A percentile compares a stretch with the other conserved stretches of the same genome.
Evolutionary conservation across 2,113 vertebrate species (phyloP).

Genomic region (Stictonetta naevosa): DNA sequence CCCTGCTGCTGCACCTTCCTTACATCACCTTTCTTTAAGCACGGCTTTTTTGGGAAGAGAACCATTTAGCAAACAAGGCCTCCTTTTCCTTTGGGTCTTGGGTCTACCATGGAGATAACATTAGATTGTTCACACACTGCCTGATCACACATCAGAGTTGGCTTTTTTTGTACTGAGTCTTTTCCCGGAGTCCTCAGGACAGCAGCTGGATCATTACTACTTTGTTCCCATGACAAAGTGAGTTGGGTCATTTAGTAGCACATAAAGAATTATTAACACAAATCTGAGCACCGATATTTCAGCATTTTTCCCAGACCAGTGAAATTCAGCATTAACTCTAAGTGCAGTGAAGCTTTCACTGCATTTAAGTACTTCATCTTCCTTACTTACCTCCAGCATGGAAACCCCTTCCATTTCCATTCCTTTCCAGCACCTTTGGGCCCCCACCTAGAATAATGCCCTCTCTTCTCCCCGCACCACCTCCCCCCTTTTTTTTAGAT

Average conservation of each 20-base stretch:
- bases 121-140: not conserved
- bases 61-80: not conserved
- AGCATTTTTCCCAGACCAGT: not conserved
- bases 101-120: not conserved
- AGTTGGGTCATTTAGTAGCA: not conserved
- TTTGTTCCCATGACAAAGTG: not conserved
- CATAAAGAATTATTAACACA: constrained; percentile 5
- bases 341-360: not conserved
- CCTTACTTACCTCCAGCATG: constrained; percentile 3
- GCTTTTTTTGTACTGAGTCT: not conserved
- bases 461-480: not conserved
- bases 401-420: not conserved
- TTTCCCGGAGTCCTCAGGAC: not conserved
- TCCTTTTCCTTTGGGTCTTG: not conserved
- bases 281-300: constrained; percentile 23
- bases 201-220: not conserved
- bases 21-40: not conserved
- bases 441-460: constrained; percentile 36
- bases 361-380: constrained; percentile 20
- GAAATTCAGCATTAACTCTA: constrained; percentile 21
- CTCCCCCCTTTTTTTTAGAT: not conserved
- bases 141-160: not conserved
- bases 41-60: not conserved
- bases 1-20: not conserved
- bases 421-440: constrained; percentile 4